A percentile compares a stretch with the other conserved stretches of the same genome.
These are phyloP conservation scores for Drosophila bunnanda DNA, from an alignment of 2,888 invertebrate genomes.

Conservation along the genomic window DNA sequence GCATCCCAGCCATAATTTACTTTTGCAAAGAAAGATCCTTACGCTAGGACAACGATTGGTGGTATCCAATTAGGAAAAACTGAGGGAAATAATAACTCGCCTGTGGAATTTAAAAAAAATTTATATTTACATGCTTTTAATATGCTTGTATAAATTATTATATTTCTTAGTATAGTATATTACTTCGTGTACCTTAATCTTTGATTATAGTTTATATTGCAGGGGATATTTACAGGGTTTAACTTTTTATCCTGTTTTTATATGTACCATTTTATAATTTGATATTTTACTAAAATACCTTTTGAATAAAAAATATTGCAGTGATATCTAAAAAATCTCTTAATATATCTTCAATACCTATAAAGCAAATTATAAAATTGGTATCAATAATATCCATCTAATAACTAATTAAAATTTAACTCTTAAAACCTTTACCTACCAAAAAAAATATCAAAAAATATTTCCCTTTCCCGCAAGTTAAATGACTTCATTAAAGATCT, in stretches of 20 bases:
- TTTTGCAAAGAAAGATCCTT: slow-evolving; percentile 18
- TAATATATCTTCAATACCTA: neutral
- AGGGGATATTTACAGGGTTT: neutral
- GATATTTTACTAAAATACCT: neutral
- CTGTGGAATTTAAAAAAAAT: neutral
- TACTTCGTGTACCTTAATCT: rapidly evolving
- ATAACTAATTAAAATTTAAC: neutral
- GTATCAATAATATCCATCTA: no score
- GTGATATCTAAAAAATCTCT: neutral
- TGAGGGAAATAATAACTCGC: neutral
- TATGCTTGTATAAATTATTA: neutral
- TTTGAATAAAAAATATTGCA: neutral
- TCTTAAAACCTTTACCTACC: neutral
- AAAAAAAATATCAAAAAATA: neutral
- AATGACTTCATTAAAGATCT: slow-evolving; percentile 10
- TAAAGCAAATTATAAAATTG: no score
- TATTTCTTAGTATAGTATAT: neutral
- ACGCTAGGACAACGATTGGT: slow-evolving; percentile 4
- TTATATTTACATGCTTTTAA: neutral
- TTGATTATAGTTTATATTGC: neutral
- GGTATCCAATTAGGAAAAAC: neutral
- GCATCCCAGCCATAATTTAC: slow-evolving; percentile 57
- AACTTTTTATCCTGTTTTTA: rapidly evolving
- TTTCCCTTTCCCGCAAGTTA: neutral
- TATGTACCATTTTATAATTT: neutral